phyloP scores from a whole-genome alignment of 2,888 invertebrate species.

The Aelia acuminata region DNA sequence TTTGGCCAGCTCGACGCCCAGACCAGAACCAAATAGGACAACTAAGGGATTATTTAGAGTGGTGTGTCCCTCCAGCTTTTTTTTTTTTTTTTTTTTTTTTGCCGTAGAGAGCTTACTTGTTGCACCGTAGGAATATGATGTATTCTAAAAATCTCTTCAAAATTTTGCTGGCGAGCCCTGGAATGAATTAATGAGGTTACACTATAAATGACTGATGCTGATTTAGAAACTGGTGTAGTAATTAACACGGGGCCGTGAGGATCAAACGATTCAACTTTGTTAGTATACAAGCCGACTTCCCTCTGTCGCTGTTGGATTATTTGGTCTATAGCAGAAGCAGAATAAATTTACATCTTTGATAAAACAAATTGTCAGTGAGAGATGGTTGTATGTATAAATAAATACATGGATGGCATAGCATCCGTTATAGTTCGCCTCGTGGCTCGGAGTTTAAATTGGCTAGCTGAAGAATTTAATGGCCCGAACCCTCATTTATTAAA shows the following conservation, averaged over 20 bases:
- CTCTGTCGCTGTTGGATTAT: background rate
- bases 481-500: too few relatives aligned
- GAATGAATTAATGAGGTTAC: background rate
- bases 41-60: too few relatives aligned
- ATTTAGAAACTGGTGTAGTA: constrained; percentile 28
- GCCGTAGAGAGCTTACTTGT: too few relatives aligned
- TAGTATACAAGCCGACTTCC: background rate
- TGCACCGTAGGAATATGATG: too few relatives aligned
- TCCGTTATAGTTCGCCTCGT: background rate
- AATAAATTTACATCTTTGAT: constrained; percentile 13
- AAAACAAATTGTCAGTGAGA: background rate
- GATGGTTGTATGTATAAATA: background rate
- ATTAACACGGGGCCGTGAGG: constrained; percentile 25
- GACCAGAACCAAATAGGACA: too few relatives aligned
- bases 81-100: too few relatives aligned
- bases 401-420: background rate
- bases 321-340: background rate
- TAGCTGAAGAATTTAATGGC: too few relatives aligned
- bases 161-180: background rate
- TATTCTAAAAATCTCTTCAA: background rate
- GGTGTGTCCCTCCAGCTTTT: too few relatives aligned
- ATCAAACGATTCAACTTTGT: constrained; percentile 29
- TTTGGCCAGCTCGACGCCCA: too few relatives aligned
- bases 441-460: too few relatives aligned
- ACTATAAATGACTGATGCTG: constrained; percentile 22